Evolutionary conservation across 2,888 invertebrate species (phyloP).

Genomic region (Torymus aiolomorphi): DNA sequence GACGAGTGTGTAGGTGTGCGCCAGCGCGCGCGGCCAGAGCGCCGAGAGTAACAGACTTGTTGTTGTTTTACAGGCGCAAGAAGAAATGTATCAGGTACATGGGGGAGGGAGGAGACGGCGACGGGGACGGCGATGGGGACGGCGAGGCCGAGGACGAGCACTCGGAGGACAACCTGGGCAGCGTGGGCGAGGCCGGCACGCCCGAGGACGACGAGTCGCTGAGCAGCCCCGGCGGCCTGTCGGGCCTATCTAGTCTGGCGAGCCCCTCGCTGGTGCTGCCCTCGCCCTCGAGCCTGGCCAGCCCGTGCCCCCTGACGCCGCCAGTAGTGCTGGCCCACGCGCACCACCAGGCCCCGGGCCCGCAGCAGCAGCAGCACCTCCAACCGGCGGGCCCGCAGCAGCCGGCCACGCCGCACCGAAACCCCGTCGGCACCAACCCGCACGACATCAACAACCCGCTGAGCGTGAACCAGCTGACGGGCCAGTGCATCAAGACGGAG

Average conservation of each 20-base stretch:
- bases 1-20: background rate
- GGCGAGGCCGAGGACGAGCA: conserved; percentile 80
- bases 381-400: conserved; percentile 72
- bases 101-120: conserved; percentile 86
- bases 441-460: conserved; percentile 94
- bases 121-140: conserved; percentile 80
- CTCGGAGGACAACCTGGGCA: conserved; percentile 84
- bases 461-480: conserved; percentile 92
- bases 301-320: conserved; percentile 78
- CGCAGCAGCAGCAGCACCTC: conserved; percentile 63
- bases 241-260: conserved; percentile 83
- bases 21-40: background rate
- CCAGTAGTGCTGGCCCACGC: conserved; percentile 67
- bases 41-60: conserved; percentile 43
- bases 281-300: conserved; percentile 84
- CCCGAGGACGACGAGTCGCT: conserved; percentile 75
- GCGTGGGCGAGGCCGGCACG: conserved; percentile 85
- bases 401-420: conserved; percentile 77
- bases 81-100: conserved; percentile 97
- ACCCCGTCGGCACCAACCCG: conserved; percentile 93
- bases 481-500: conserved; percentile 79
- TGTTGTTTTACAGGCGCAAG: conserved; percentile 86
- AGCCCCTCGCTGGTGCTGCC: conserved; percentile 85
- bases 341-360: conserved; percentile 70
- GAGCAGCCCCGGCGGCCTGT: conserved; percentile 81